Percentiles rank a stretch among this genome's conserved stretches.
phyloP scores from a whole-genome alignment of 2,888 invertebrate genomes.

The Drosophila buzzatii region DNA sequence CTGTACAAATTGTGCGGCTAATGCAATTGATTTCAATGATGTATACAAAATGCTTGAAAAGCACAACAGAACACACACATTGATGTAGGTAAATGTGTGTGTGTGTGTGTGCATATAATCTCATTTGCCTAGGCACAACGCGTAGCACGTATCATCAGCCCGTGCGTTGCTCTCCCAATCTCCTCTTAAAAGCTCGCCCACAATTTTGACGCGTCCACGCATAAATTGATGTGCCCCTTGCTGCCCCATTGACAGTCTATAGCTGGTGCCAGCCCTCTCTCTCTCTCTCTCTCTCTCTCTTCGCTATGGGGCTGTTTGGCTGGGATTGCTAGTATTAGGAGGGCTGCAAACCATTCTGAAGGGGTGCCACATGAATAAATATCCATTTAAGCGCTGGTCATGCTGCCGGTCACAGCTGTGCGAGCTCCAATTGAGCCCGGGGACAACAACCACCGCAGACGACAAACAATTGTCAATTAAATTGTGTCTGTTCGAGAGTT shows the following conservation, averaged over 20 bases:
- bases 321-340: slow-evolving; percentile 4
- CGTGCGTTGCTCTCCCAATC: background rate
- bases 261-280: background rate
- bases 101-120: background rate
- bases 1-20: slow-evolving; percentile 18
- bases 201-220: slow-evolving; percentile 49
- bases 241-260: slow-evolving; percentile 9
- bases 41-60: slow-evolving; percentile 22
- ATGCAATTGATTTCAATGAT: slow-evolving; percentile 62
- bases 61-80: background rate
- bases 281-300: background rate
- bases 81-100: too few relatives aligned
- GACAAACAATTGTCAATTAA: slow-evolving; percentile 53
- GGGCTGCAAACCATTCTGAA: slow-evolving; percentile 11
- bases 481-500: slow-evolving; percentile 32
- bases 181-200: slow-evolving; percentile 23
- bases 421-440: slow-evolving; percentile 15
- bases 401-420: slow-evolving; percentile 33
- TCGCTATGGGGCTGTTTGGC: background rate
- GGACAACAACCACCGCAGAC: slow-evolving; percentile 29
- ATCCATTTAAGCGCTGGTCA: slow-evolving; percentile 42
- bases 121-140: slow-evolving; percentile 7
- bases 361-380: slow-evolving; percentile 35
- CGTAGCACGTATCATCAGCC: slow-evolving; percentile 2
- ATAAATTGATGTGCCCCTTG: slow-evolving; percentile 50